Percentiles rank a stretch among this genome's conserved stretches.
These are phyloP conservation scores for Drosophila tropicalis DNA, from an alignment of 1,140 invertebrate genomes.

Conservation along the genomic window DNA sequence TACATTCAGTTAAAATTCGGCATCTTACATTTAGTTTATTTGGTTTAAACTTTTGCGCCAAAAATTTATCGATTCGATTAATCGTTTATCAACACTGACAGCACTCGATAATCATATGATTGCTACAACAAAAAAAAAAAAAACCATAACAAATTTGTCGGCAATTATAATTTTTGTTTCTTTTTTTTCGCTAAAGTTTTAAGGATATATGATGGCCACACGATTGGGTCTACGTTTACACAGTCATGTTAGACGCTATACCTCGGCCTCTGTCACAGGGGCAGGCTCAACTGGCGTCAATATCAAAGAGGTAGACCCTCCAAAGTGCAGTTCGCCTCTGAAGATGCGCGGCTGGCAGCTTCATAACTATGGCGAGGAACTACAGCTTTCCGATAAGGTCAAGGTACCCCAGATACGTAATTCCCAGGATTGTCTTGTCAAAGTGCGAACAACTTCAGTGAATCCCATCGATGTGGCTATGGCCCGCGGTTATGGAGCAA, in stretches of 20 bases:
- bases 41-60: neutral
- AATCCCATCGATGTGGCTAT: slow-evolving; percentile 97
- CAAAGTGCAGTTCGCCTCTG: neutral
- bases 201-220: neutral
- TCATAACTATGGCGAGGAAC: slow-evolving; percentile 89
- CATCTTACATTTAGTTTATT: no score
- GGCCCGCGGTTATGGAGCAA: slow-evolving; percentile 88
- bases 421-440: slow-evolving; percentile 90
- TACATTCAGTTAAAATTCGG: no score
- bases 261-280: neutral
- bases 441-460: slow-evolving; percentile 92
- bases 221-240: neutral
- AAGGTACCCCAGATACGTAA: slow-evolving; percentile 88
- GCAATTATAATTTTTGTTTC: neutral
- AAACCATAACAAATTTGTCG: neutral
- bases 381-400: slow-evolving; percentile 86
- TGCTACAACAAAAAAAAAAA: neutral
- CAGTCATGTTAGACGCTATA: neutral
- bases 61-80: neutral
- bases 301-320: neutral
- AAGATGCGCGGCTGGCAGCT: slow-evolving; percentile 91
- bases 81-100: neutral
- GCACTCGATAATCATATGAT: neutral
- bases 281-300: neutral
- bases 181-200: neutral